Evolutionary conservation across 2,888 invertebrate species (phyloP).

Genomic region (Zaprionus obscuricornis): DNA sequence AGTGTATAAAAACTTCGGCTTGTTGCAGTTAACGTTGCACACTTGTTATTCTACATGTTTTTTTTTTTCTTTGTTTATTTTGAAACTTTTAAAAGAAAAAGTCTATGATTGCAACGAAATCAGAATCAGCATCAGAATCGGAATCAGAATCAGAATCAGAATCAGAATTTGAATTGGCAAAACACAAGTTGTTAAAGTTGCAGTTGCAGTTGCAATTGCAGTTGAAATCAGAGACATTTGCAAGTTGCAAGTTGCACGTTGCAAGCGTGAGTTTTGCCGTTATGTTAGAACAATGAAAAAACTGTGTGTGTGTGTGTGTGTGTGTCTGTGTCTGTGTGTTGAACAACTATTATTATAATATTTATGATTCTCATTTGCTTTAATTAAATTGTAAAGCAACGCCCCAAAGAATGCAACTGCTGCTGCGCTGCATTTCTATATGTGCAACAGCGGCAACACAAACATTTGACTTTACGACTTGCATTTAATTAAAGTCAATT

Average conservation of each 20-base stretch:
- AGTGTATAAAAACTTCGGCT: too few relatives aligned
- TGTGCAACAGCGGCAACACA: too few relatives aligned
- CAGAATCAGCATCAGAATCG: too few relatives aligned
- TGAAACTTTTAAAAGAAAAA: too few relatives aligned
- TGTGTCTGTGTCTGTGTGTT: conserved; percentile 4
- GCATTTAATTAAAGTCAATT: conserved; percentile 77
- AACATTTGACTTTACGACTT: conserved; percentile 74
- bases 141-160: too few relatives aligned
- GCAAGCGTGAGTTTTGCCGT: too few relatives aligned
- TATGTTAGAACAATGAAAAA: too few relatives aligned
- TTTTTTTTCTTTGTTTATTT: too few relatives aligned
- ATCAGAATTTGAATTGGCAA: background rate
- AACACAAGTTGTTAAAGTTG: conserved; percentile 6
- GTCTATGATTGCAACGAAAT: too few relatives aligned
- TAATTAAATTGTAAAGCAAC: conserved; percentile 67
- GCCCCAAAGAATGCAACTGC: conserved; percentile 21
- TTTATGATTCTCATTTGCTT: conserved; percentile 75
- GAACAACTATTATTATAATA: conserved; percentile 67
- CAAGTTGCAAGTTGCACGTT: conserved; percentile 45
- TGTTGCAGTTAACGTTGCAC: too few relatives aligned
- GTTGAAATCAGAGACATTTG: conserved; percentile 31
- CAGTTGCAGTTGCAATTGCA: background rate
- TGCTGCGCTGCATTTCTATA: conserved; percentile 32
- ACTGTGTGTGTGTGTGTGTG: background rate
- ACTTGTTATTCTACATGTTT: too few relatives aligned